These are phyloP conservation scores for Panthera leo DNA, from an alignment of 2,113 vertebrate species.

Conservation along the genomic window DNA sequence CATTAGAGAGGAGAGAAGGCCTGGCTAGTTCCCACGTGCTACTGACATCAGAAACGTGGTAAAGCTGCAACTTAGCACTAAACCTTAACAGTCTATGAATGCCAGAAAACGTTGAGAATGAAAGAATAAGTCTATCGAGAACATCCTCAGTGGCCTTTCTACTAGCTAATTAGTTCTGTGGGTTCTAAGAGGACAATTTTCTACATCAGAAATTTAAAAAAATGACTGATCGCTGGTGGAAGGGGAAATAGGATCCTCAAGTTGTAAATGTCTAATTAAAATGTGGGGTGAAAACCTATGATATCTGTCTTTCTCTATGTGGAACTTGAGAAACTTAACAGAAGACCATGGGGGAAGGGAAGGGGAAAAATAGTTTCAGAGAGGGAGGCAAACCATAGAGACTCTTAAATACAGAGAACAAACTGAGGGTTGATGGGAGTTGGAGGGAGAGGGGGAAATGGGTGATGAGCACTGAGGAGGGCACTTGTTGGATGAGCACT, in stretches of 20 bases:
- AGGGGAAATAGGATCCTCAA: not conserved
- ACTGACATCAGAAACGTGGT: constrained; percentile 69
- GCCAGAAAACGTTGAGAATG: constrained; percentile 53
- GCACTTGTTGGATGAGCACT: no score
- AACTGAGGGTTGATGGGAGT: no score
- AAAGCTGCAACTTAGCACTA: constrained; percentile 54
- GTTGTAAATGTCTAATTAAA: constrained; percentile 30
- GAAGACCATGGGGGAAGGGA: no score
- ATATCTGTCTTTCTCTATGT: no score
- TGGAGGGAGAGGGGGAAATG: no score
- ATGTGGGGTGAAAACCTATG: not conserved
- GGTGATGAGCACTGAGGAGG: no score
- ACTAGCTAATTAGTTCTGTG: constrained; percentile 70
- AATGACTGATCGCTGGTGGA: constrained; percentile 35
- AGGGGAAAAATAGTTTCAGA: no score
- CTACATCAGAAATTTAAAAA: constrained; percentile 25
- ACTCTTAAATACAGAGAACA: no score
- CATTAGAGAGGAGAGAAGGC: constrained; percentile 36
- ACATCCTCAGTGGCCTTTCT: constrained; percentile 38
- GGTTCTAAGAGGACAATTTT: constrained; percentile 59
- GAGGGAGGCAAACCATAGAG: no score
- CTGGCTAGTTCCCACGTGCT: constrained; percentile 49
- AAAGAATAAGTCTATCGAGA: not conserved
- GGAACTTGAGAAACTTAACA: no score
- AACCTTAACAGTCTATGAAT: constrained; percentile 15